phyloP scores from a whole-genome alignment of 1,140 invertebrate genomes.

The Latrodectus geometricus region DNA sequence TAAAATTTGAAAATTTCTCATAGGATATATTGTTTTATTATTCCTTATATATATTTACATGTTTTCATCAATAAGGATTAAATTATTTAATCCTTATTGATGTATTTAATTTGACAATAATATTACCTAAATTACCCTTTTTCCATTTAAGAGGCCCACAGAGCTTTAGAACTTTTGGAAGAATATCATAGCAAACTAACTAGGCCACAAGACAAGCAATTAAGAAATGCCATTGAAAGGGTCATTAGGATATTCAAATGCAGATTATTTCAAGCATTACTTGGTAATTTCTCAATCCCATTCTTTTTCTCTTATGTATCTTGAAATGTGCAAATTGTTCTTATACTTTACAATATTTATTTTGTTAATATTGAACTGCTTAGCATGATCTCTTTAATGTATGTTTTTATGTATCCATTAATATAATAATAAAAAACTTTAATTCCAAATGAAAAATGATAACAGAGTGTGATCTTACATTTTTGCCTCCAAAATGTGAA shows the following conservation, averaged over 20 bases:
- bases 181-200: constrained; percentile 95
- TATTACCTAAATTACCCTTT: constrained; percentile 1
- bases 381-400: too few species aligned
- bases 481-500: too few species aligned
- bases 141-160: constrained; percentile 86
- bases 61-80: background rate
- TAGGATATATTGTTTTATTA: background rate
- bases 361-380: too few species aligned
- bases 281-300: constrained; percentile 77
- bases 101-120: background rate
- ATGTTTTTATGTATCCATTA: too few species aligned
- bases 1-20: background rate
- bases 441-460: too few species aligned
- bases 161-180: constrained; percentile 95
- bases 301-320: too few species aligned
- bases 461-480: too few species aligned
- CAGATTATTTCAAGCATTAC: constrained; percentile 93
- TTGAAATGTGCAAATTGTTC: too few species aligned
- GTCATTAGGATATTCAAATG: constrained; percentile 98
- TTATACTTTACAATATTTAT: too few species aligned
- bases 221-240: constrained; percentile 93
- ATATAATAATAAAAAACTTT: too few species aligned
- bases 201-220: constrained; percentile 91
- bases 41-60: background rate
- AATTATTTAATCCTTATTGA: too few species aligned